Conservation (phyloP, 2,797 vertebrate genomes). For the Urosaurus nigricauda region DNA sequence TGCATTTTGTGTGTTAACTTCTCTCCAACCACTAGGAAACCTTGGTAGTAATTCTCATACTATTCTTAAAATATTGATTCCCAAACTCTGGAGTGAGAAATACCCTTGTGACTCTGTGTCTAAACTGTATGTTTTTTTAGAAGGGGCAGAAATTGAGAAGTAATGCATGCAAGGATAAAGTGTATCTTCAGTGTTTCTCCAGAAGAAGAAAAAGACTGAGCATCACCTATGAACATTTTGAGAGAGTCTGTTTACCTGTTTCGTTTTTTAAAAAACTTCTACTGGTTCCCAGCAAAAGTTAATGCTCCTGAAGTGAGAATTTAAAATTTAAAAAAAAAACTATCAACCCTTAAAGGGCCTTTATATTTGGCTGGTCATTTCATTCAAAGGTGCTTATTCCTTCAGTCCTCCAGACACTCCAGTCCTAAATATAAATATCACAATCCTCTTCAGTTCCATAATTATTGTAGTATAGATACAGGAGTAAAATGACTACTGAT, state of each 20-base stretch:
- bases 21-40: background rate
- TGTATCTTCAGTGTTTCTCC: background rate
- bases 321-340: too few relatives aligned
- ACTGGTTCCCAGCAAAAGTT: background rate
- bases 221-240: background rate
- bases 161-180: background rate
- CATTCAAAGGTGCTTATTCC: background rate
- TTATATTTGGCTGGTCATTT: background rate
- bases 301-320: background rate
- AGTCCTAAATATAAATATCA: background rate
- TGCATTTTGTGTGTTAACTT: background rate
- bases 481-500: too few relatives aligned
- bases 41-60: background rate
- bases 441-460: too few relatives aligned
- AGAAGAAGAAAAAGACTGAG: too few relatives aligned
- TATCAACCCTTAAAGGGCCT: too few relatives aligned
- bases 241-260: background rate
- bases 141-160: background rate
- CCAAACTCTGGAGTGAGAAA: background rate
- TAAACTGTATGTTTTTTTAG: background rate
- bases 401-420: too few relatives aligned
- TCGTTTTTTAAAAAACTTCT: background rate
- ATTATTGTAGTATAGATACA: too few relatives aligned
- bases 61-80: background rate
- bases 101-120: background rate